Conservation (phyloP, 2,113 vertebrate genomes). For the Eretmochelys imbricata region DNA sequence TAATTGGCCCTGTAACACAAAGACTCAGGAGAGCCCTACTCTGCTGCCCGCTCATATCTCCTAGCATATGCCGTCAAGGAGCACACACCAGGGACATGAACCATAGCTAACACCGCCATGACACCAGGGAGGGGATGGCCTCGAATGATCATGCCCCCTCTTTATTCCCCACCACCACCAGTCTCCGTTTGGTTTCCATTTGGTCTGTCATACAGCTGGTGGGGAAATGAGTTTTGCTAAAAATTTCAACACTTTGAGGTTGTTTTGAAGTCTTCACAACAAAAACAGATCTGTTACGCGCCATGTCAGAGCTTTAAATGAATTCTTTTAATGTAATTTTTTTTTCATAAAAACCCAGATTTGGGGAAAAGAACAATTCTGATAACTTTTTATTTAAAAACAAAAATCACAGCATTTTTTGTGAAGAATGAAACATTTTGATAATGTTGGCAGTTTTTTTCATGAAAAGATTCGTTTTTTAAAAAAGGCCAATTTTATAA, state of each 20-base stretch:
- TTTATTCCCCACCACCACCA: too few relatives aligned
- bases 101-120: neutral
- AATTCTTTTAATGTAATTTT: neutral
- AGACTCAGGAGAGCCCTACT: neutral
- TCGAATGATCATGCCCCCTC: neutral
- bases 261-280: neutral
- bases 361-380: neutral
- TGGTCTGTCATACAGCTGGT: neutral
- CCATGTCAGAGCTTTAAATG: too few relatives aligned
- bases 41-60: neutral
- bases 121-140: neutral
- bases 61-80: neutral
- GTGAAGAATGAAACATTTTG: neutral
- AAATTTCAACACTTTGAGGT: neutral
- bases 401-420: neutral
- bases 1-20: neutral
- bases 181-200: neutral
- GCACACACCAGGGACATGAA: neutral
- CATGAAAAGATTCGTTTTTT: neutral
- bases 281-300: neutral
- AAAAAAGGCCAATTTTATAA: neutral
- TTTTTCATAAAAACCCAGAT: neutral
- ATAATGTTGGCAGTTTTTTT: neutral
- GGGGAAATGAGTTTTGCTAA: neutral
- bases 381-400: neutral